Base-by-base conservation (phyloP, 2,113 vertebrate genomes). In the Pan paniscus region DNA sequence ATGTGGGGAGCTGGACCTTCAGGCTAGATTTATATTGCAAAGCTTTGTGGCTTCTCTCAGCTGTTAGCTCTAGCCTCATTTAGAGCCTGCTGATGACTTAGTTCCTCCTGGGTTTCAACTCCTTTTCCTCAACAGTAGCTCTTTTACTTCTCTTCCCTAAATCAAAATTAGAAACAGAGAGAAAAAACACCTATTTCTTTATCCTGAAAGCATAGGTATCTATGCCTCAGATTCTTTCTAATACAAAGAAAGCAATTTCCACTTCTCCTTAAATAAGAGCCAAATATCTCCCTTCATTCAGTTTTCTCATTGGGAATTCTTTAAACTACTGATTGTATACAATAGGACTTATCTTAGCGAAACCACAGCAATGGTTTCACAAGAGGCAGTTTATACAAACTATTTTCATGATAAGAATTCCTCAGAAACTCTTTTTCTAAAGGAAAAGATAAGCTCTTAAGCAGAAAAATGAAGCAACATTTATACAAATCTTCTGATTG, bases 181-280 rank as follows among this genome's bases (percentile, higher is more conserved):
- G 40, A 40, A 61, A 61, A 67, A 55, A 61, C 50, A 93, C 46
- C 70, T 79, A 50, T 76, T 95, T 43, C 25, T 97, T 90, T 96
- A 88, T 94, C 8, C 48, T 20, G 30, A 80, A 96, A 82, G 81
- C 25, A 30, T 9, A 18, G 50, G 88, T 97, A 76, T 38, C 38
- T 38, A 38, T 95, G 57, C 59, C 89, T 46, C 64, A 40, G 52
- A 86, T 92, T 89, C 83, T 95, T 92, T 84, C 57, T 78, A 89
- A 95, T 73, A 93, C 81, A 95, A 97, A 93, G 95, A 85, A 96
- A 94, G 81, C 73, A 94, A 97, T 96, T 97, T 91, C 68, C 38
- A 75, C 87, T 95, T 93, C 68, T 96, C 82, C 67, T 97, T 96
- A 96, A 94, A 59, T 86, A 95, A 89, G 50, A 96, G 67, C 80